Evolutionary conservation across 2,113 vertebrate genomes (phyloP).

Genomic region (Osmerus mordax): DNA sequence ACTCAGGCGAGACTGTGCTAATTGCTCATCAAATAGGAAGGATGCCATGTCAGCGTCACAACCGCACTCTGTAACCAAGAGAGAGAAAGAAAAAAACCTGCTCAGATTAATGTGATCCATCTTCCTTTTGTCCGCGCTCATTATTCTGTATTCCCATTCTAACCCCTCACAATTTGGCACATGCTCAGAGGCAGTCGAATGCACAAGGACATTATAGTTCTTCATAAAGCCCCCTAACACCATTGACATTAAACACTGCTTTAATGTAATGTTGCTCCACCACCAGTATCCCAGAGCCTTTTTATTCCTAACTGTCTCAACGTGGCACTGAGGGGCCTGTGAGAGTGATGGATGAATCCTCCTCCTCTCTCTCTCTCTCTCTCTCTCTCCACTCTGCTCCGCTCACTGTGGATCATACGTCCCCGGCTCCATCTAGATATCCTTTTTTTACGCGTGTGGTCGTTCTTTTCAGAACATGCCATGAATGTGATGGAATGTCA

Average conservation of each 20-base stretch:
- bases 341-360: not conserved
- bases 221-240: not conserved
- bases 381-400: not conserved
- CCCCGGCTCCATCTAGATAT: not conserved
- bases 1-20: constrained; percentile 67
- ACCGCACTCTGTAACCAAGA: constrained; percentile 39
- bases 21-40: constrained; percentile 73
- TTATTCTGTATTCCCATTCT: constrained; percentile 64
- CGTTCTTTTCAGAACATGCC: not conserved
- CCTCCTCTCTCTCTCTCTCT: not conserved
- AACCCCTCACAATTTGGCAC: constrained; percentile 40
- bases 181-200: constrained; percentile 32
- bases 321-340: too few relatives aligned
- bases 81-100: constrained; percentile 16
- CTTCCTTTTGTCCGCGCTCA: constrained; percentile 65
- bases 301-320: not conserved
- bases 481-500: not conserved
- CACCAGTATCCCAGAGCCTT: too few relatives aligned
- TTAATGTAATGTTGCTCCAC: not conserved
- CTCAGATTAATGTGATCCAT: constrained; percentile 71
- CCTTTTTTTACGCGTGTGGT: not conserved
- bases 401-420: not conserved
- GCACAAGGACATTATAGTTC: constrained; percentile 35
- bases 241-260: constrained; percentile 3
- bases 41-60: constrained; percentile 61